These are phyloP conservation scores for Danio rerio DNA, from an alignment of 2,113 vertebrate genomes.

Conservation along the genomic window DNA sequence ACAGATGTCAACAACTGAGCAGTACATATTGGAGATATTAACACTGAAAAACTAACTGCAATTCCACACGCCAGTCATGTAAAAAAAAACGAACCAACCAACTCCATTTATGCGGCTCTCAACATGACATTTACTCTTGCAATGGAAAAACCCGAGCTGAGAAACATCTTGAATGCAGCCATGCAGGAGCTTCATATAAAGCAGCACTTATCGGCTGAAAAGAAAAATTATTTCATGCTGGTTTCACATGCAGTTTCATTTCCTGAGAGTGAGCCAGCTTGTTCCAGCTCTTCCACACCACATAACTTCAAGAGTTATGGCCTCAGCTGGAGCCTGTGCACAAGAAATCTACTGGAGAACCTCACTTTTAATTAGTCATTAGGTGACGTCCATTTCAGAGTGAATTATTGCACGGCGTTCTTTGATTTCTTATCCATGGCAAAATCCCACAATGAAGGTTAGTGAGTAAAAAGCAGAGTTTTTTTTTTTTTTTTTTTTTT, in stretches of 20 bases:
- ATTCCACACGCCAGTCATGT: neutral
- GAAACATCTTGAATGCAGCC: neutral
- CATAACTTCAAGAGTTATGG: conserved; percentile 32
- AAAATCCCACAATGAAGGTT: neutral
- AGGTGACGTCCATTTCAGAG: neutral
- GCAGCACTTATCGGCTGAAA: conserved; percentile 26
- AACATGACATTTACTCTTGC: neutral
- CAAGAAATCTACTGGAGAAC: conserved; percentile 43
- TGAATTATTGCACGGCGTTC: conserved; percentile 1
- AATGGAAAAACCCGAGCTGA: neutral
- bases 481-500: neutral
- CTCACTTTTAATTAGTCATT: conserved; percentile 48
- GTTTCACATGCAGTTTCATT: conserved; percentile 49
- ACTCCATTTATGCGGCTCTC: neutral
- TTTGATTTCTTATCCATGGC: conserved; percentile 38
- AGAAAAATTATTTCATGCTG: conserved; percentile 26
- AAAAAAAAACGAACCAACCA: neutral
- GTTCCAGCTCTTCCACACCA: conserved; percentile 42
- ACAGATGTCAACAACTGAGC: neutral
- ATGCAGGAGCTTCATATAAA: conserved; percentile 1
- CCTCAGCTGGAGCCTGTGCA: conserved; percentile 13
- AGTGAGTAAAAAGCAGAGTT: neutral
- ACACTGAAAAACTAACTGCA: neutral
- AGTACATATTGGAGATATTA: neutral
- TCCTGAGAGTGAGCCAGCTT: conserved; percentile 43